phyloP scores from a whole-genome alignment of 2,113 vertebrate genomes.

The Phasianus colchicus region DNA sequence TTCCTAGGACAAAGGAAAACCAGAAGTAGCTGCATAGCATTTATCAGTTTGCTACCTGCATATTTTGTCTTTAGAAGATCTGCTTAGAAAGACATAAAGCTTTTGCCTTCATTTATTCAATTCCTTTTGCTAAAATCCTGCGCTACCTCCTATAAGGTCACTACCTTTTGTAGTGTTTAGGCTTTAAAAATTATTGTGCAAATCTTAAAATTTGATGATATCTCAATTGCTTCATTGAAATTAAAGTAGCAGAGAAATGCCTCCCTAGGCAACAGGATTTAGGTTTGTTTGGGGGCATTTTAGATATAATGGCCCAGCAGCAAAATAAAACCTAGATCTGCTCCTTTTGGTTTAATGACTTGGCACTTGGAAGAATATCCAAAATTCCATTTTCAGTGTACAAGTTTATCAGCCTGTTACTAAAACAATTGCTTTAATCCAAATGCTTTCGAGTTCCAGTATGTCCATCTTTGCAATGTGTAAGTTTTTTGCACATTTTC shows the following conservation, averaged over 20 bases:
- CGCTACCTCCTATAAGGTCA: background rate
- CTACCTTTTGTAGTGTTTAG: background rate
- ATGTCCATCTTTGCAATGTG: background rate
- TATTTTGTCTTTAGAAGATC: background rate
- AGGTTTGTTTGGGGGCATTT: background rate
- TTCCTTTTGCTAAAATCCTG: background rate
- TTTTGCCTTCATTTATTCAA: background rate
- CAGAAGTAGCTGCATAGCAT: background rate
- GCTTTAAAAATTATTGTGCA: background rate
- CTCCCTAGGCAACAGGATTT: background rate
- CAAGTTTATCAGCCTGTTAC: background rate
- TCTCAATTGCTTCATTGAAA: background rate
- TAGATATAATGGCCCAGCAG: too few relatives aligned
- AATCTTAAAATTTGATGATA: background rate
- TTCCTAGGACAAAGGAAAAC: background rate
- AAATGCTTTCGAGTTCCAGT: background rate
- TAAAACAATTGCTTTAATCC: background rate
- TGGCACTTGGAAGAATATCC: background rate
- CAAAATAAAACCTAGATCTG: too few relatives aligned
- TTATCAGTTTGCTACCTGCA: background rate
- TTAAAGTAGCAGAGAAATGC: background rate
- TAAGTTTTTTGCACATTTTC: background rate
- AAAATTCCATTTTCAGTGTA: background rate
- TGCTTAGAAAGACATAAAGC: background rate
- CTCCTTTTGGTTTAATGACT: background rate